Percentiles rank a stretch among this genome's conserved stretches.
Evolutionary conservation across 1,140 invertebrate species (phyloP).

Genomic region (Diprion similis): DNA sequence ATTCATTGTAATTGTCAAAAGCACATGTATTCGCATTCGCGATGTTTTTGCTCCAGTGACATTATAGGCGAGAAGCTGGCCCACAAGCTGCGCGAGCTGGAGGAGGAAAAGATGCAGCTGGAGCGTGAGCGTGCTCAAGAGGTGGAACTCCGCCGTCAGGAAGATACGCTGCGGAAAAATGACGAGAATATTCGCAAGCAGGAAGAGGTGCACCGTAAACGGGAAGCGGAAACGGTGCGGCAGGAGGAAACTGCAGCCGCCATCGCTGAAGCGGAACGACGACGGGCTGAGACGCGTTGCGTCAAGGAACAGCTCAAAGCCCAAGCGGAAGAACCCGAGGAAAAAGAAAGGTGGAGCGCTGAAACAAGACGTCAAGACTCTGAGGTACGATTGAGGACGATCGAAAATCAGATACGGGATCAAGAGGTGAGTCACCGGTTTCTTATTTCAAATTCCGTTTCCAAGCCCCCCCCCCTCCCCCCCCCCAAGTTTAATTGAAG

Average conservation of each 20-base stretch:
- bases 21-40: not conserved
- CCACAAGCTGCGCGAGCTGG: slow-evolving; percentile 62
- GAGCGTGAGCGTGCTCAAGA: slow-evolving; percentile 59
- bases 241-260: slow-evolving; percentile 31
- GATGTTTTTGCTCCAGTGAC: slow-evolving; percentile 38
- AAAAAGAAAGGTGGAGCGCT: slow-evolving; percentile 41
- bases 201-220: slow-evolving; percentile 44
- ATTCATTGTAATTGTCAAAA: not conserved
- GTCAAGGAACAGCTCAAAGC: slow-evolving; percentile 41
- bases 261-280: slow-evolving; percentile 31
- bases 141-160: slow-evolving; percentile 42
- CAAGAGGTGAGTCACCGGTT: slow-evolving; percentile 57
- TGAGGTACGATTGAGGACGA: slow-evolving; percentile 60
- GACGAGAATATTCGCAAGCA: slow-evolving; percentile 54
- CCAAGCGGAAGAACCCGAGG: slow-evolving; percentile 40
- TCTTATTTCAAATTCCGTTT: slow-evolving; percentile 19
- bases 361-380: slow-evolving; percentile 50
- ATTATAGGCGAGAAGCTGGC: slow-evolving; percentile 62
- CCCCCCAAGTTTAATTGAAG: no score
- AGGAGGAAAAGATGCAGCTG: slow-evolving; percentile 63
- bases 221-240: slow-evolving; percentile 37
- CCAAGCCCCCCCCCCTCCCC: not conserved
- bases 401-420: slow-evolving; percentile 65
- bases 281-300: slow-evolving; percentile 42
- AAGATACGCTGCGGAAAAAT: slow-evolving; percentile 53